Evolutionary conservation across 1,140 invertebrate genomes (phyloP).

Genomic region (Leptinotarsa lineolata): DNA sequence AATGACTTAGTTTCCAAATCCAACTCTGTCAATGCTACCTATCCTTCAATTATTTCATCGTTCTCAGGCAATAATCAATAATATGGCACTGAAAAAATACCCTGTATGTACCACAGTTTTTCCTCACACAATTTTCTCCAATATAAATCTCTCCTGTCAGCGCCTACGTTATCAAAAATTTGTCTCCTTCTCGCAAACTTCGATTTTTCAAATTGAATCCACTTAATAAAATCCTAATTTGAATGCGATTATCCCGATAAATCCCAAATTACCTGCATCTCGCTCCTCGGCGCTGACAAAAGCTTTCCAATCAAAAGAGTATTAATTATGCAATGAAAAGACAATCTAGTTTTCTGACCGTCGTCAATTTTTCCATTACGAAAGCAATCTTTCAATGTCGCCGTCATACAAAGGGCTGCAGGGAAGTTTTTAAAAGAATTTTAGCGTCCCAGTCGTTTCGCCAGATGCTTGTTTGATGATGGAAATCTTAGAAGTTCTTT

Average conservation of each 20-base stretch:
- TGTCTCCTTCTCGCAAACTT: too few species aligned
- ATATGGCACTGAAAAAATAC: too few species aligned
- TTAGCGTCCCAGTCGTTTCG: slow-evolving; percentile 9
- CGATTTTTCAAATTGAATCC: too few species aligned
- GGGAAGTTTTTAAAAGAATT: slow-evolving; percentile 11
- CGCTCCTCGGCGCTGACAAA: background rate
- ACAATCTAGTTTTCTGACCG: slow-evolving; percentile 15
- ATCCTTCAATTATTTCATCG: too few species aligned
- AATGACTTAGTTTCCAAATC: too few species aligned
- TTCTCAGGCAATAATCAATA: too few species aligned
- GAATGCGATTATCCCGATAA: background rate
- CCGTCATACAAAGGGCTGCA: slow-evolving; percentile 8
- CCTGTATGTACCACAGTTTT: too few species aligned
- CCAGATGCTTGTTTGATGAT: slow-evolving; percentile 22
- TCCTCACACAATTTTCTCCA: too few species aligned
- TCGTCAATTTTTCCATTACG: slow-evolving; percentile 18
- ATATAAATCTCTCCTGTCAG: too few species aligned
- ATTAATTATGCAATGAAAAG: slow-evolving; percentile 20
- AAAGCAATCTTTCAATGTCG: slow-evolving; percentile 24
- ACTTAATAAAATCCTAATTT: too few species aligned
- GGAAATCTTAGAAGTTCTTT: background rate
- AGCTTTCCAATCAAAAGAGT: slow-evolving; percentile 2
- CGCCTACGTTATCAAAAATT: too few species aligned
- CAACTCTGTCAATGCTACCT: too few species aligned
- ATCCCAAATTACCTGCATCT: background rate